phyloP scores from a whole-genome alignment of 1,140 invertebrate genomes.

The Procambarus virginalis region DNA sequence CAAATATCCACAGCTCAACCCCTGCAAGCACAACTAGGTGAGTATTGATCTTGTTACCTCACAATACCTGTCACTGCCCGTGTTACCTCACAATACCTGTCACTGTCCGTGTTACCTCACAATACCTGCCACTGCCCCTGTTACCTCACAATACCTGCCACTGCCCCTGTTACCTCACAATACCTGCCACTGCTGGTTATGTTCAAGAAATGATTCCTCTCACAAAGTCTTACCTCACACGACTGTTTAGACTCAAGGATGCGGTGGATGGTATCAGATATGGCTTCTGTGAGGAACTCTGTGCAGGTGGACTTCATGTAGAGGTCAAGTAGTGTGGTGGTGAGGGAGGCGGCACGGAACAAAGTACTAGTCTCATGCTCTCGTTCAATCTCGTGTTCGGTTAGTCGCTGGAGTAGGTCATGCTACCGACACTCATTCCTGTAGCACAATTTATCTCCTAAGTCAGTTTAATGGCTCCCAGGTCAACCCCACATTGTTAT shows the following conservation, averaged over 20 bases:
- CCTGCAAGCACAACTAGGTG: too few species aligned
- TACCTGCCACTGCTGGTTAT: too few species aligned
- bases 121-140: too few species aligned
- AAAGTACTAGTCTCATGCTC: conserved; percentile 94
- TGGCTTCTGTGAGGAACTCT: conserved; percentile 89
- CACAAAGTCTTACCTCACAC: conserved; percentile 81
- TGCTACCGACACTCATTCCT: conserved; percentile 92
- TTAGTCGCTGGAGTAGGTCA: conserved; percentile 89
- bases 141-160: too few species aligned
- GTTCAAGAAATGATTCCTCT: too few species aligned
- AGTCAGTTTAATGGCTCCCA: neutral
- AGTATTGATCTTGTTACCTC: too few species aligned
- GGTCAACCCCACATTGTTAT: neutral
- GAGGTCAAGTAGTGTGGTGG: conserved; percentile 96
- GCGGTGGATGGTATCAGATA: conserved; percentile 91
- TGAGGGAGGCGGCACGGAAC: conserved; percentile 93
- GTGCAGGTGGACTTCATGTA: conserved; percentile 95
- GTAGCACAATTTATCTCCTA: conserved; percentile 11
- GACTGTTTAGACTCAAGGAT: conserved; percentile 95
- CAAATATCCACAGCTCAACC: too few species aligned
- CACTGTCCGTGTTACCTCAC: too few species aligned
- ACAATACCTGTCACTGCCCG: too few species aligned
- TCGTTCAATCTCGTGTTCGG: conserved; percentile 90
- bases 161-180: too few species aligned
- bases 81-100: too few species aligned